Evolutionary conservation across 2,113 vertebrate species (phyloP).

Genomic region (Tapirus terrestris): DNA sequence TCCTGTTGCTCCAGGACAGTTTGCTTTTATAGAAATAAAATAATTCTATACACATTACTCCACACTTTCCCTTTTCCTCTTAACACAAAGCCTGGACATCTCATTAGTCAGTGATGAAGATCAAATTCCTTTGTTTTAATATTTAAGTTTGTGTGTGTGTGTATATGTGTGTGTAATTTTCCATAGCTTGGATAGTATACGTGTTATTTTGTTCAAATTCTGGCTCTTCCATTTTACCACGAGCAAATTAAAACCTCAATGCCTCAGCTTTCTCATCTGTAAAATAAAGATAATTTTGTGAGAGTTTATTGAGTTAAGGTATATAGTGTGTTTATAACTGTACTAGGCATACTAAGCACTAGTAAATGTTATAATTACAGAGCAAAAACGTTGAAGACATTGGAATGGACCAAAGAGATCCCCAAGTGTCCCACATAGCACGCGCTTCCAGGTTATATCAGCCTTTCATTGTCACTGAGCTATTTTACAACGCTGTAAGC

Average conservation of each 20-base stretch:
- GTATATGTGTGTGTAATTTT: not conserved
- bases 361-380: not conserved
- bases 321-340: not conserved
- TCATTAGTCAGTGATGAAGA: not conserved
- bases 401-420: not conserved
- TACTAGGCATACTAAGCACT: not conserved
- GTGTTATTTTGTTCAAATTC: not conserved
- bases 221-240: not conserved
- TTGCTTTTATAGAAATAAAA: conserved; percentile 1
- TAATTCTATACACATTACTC: not conserved
- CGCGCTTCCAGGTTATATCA: not conserved
- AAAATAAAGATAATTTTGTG: conserved; percentile 31
- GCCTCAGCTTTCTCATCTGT: not conserved
- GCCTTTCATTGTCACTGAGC: not conserved
- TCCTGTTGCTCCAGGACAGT: not conserved
- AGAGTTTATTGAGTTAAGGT: not conserved
- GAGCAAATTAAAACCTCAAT: not conserved
- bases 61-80: not conserved
- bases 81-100: not conserved
- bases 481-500: not conserved
- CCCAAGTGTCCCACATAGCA: not conserved
- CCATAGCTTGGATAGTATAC: not conserved
- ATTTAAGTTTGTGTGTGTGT: not conserved
- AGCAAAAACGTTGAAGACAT: not conserved
- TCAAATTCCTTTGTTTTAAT: not conserved